Evolutionary conservation across 2,888 invertebrate genomes (phyloP).

Genomic region (Plusia festucae): DNA sequence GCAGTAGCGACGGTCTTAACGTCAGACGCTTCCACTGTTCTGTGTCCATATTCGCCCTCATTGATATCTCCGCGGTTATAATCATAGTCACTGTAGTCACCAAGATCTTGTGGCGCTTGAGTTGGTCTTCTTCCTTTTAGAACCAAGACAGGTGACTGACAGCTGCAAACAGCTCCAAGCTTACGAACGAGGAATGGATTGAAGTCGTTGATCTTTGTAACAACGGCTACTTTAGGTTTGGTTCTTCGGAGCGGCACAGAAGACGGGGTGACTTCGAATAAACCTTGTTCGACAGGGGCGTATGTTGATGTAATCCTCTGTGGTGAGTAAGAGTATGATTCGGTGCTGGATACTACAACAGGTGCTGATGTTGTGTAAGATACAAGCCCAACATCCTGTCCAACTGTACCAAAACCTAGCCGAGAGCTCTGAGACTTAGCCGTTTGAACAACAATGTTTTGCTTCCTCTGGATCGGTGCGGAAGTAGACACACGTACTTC

Average conservation of each 20-base stretch:
- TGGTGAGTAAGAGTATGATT: slow-evolving; percentile 66
- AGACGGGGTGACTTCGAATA: slow-evolving; percentile 79
- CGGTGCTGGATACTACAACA: slow-evolving; percentile 67
- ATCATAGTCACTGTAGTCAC: slow-evolving; percentile 75
- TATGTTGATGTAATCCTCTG: slow-evolving; percentile 73
- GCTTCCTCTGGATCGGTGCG: slow-evolving; percentile 69
- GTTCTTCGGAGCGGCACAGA: slow-evolving; percentile 71
- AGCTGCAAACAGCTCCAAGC: slow-evolving; percentile 93
- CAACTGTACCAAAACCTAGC: slow-evolving; percentile 77
- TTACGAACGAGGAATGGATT: slow-evolving; percentile 92
- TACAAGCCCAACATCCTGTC: slow-evolving; percentile 77
- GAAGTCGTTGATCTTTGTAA: slow-evolving; percentile 92
- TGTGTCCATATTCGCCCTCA: slow-evolving; percentile 70
- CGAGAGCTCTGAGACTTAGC: slow-evolving; percentile 74
- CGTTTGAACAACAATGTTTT: slow-evolving; percentile 80
- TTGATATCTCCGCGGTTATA: slow-evolving; percentile 74
- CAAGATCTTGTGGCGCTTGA: slow-evolving; percentile 70
- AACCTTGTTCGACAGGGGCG: slow-evolving; percentile 76
- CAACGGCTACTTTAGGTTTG: slow-evolving; percentile 88
- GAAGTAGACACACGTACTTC: slow-evolving; percentile 65
- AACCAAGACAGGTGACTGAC: slow-evolving; percentile 89
- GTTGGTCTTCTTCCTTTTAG: slow-evolving; percentile 84
- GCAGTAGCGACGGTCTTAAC: slow-evolving; percentile 63
- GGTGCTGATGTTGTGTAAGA: slow-evolving; percentile 79
- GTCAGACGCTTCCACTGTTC: slow-evolving; percentile 63